Evolutionary conservation across 2,888 invertebrate species (phyloP), one percentile per base, ranked within the genome.

Genomic region (Tetragonula carbonaria): DNA sequence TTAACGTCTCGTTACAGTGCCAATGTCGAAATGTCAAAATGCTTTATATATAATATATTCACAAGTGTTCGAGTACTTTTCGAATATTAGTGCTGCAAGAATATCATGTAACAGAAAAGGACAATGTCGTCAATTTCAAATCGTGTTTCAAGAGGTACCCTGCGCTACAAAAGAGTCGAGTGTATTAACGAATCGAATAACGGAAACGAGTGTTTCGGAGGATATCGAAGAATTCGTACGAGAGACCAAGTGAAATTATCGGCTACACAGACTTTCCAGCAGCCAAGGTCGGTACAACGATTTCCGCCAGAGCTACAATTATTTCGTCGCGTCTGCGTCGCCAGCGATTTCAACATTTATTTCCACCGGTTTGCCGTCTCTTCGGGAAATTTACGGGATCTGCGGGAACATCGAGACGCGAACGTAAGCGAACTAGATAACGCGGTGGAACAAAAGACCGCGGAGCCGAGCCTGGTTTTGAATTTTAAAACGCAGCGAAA

Each of bases 401-500:
- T 4, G 16, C 14, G 62, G 76, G 11, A n/a, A 16, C 5, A 51
- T 8, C 18, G 45, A 21, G 6, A 28, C 59, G 28, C 18, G 63
- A 82, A 62, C 33, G 57, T 16, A n/a, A 45, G 53, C 75, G 23
- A 33, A 55, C 83, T 83, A 83, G 83, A 83, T 84, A 73, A 84
- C 72, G 57, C 83, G 68, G 16, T 28, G 72, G 75, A 74, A 85
- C 76, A 80, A 81, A 85, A 74, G 85, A 62, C 45, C 70, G 71
- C 73, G 57, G 38, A 59, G n/a, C 57, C 45, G 23, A 45, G 76
- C 18, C 72, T 76, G 81, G 73, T 85, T 85, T 85, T 85, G 85
- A 85, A 85, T 85, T 85, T 86, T 86, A 86, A 86, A 86, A 83
- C 80, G 73, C 83, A 57, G 83, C 71, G 82, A 82, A 82, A 77